Evolutionary conservation across 2,888 invertebrate species (phyloP), one percentile per base, ranked within the genome.

Genomic region (Elegia similella): DNA sequence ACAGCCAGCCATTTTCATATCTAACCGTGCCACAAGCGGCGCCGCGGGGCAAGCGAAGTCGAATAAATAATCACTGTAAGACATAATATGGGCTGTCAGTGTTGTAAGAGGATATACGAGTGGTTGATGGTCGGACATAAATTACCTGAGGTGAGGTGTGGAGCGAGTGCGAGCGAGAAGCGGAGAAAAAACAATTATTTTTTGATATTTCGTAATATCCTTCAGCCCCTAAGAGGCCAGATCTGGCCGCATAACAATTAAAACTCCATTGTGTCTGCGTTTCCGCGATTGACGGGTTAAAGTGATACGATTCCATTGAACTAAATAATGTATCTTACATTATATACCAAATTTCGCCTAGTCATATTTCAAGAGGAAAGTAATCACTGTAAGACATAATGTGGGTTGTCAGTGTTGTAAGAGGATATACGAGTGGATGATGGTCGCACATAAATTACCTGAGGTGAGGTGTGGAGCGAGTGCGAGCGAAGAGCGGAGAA

Each of bases 21-120:
- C 43, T 53, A 53, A 30, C 13, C 54, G 15, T 17, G 52, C 53
- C 43, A 13, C 29, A 32, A 7, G 54, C 54, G 44, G 30, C 30
- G 54, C 54, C 54, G 44, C 44, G 34, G 44, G 54, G 54, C 55
- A 29, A 38, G 16, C 13, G 10, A 8, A 48, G 48, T 55, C 23
- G 34, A 29, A 48, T 56, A 56, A 55, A 56, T 56, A 56, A 48
- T 48, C 48, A 38, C 47, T 47, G 23, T 48, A 56, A 48, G 56
- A 56, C 56, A 56, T 56, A 56, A 55, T 55, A 44, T 44, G 30
- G 44, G 32, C 54, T 55, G 54, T 55, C 69, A 68, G 72, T 78
- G 79, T 79, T 73, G 78, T 75, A 80, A 83, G 72, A 69, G 60
- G 62, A 71, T 70, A 70, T 72, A 73, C 68, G 72, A 69, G 68